Evolutionary conservation across 2,113 vertebrate genomes (phyloP), one percentile per base, ranked within the genome.

Genomic region (Dicrurus megarhynchus): DNA sequence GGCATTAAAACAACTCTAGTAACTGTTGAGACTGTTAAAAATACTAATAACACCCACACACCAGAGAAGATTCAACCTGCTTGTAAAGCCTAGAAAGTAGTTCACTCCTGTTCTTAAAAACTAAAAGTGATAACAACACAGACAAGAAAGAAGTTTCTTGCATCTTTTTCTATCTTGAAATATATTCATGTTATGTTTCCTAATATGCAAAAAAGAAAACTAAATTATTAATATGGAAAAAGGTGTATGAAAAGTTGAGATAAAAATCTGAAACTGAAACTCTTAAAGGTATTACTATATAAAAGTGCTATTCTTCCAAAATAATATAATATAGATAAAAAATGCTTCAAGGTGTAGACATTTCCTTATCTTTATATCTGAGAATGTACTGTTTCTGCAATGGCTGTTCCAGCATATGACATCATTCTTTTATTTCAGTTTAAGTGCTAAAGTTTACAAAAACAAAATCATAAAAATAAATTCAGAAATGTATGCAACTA

Each of bases 11-110:
- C 59, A 81, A 44, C 56, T 76, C 77, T 76, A 83, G 63, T 84
- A 89, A 91, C 53, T 83, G 42, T 11, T 59, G 35, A 95, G 42
- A 59, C 50, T 91, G 78, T 85, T 93, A 93, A 96, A 96, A 94
- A 88, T 83, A 76, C 49, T 84, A 87, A 42, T 79, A 81, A 83
- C 76, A 88, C 55, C 59, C 59, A 88, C 42, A 17, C 49, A 80
- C 35, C 39, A 81, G 61, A 91, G 47, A 90, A 90, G 33, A 92
- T n/a, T 65, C 42, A 52, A 67, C 39, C 42, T 81, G 65, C 42
- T 56, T 63, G 16, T 83, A 91, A 89, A 90, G 9, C 21, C 46
- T 64, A 88, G 50, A 83, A 93, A 76, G 69, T 11, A 87, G 64
- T 56, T 85, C 30, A 30, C 35, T 57, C 46, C 50, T 67, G 19